These are phyloP conservation scores for Melanotaenia boesemani DNA, from an alignment of 2,797 vertebrate species.

Conservation along the genomic window DNA sequence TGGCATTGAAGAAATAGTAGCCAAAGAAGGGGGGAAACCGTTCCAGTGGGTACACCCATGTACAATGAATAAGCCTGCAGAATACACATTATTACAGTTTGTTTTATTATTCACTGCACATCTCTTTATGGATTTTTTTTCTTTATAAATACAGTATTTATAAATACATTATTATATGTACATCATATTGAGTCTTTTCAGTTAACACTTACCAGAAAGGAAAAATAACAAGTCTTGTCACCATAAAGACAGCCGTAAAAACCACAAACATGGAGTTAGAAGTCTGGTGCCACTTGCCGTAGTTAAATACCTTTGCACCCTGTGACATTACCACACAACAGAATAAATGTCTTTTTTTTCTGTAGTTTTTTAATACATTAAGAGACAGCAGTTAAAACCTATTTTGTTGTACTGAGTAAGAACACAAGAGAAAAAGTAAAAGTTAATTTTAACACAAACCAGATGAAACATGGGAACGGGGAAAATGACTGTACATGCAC, in stretches of 20 bases:
- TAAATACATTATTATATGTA: neutral
- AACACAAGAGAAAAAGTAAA: neutral
- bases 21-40: slow-evolving; percentile 86
- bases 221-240: slow-evolving; percentile 90
- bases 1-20: slow-evolving; percentile 89
- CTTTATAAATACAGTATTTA: too few relatives aligned
- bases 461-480: neutral
- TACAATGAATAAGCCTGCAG: slow-evolving; percentile 90
- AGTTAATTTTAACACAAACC: neutral
- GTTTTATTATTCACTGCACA: neutral
- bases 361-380: neutral
- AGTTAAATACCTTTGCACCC: slow-evolving; percentile 94
- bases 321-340: slow-evolving; percentile 58
- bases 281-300: slow-evolving; percentile 86
- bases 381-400: neutral
- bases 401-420: neutral
- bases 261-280: slow-evolving; percentile 88
- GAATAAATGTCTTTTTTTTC: neutral
- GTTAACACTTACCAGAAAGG: slow-evolving; percentile 91
- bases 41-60: slow-evolving; percentile 84
- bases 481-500: neutral
- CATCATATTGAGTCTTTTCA: neutral
- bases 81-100: slow-evolving; percentile 6
- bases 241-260: slow-evolving; percentile 86
- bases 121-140: too few relatives aligned